These are phyloP conservation scores for Dione juno DNA, from an alignment of 2,888 invertebrate species.

Conservation along the genomic window DNA sequence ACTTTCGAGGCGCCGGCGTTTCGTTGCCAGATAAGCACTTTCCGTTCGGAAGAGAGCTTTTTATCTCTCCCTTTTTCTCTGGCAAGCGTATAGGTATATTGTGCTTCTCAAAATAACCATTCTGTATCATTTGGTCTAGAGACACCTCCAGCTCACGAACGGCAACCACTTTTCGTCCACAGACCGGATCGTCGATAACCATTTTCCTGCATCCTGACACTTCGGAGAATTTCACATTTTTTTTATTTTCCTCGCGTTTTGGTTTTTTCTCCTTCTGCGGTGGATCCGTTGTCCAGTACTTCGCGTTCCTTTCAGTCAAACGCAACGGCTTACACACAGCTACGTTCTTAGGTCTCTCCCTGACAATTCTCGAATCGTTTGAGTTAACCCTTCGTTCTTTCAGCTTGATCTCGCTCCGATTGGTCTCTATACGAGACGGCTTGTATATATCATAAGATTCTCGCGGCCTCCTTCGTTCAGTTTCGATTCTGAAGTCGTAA, in stretches of 20 bases:
- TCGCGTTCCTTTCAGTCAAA: constrained; percentile 68
- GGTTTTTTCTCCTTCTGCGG: constrained; percentile 62
- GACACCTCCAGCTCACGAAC: constrained; percentile 79
- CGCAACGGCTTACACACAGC: constrained; percentile 76
- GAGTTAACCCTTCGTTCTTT: constrained; percentile 48
- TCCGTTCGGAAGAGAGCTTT: constrained; percentile 65
- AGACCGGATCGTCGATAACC: constrained; percentile 75
- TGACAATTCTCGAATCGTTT: constrained; percentile 44
- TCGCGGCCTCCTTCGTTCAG: constrained; percentile 56
- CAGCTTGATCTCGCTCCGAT: constrained; percentile 45
- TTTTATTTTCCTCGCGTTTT: constrained; percentile 73
- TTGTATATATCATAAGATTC: constrained; percentile 64
- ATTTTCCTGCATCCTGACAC: constrained; percentile 79
- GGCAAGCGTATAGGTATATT: constrained; percentile 73
- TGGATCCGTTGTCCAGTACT: constrained; percentile 74
- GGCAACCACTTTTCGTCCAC: constrained; percentile 73
- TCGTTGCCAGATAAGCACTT: constrained; percentile 66
- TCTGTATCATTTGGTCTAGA: constrained; percentile 79
- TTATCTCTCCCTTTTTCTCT: constrained; percentile 61
- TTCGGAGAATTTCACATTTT: constrained; percentile 80
- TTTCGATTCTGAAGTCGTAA: constrained; percentile 76
- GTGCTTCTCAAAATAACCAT: constrained; percentile 79
- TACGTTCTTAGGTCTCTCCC: constrained; percentile 64
- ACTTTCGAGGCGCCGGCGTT: constrained; percentile 59
- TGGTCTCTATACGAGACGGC: constrained; percentile 48